A percentile compares a stretch with the other conserved stretches of the same genome.
Conservation (phyloP, 2,888 invertebrate species). For the Eupsilia transversa region DNA sequence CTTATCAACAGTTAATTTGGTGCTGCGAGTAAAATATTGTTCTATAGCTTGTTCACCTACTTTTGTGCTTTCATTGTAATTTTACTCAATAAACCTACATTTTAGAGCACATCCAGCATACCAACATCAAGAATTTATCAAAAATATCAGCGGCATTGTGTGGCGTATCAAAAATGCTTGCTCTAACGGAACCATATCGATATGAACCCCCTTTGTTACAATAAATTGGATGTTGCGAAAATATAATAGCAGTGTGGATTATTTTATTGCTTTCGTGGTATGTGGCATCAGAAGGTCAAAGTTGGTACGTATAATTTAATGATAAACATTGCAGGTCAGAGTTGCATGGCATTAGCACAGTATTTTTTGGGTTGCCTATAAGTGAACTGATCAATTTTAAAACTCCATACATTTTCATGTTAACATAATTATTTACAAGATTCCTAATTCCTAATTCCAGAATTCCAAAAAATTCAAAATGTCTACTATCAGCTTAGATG, state of each 20-base stretch:
- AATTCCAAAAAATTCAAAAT: too few relatives aligned
- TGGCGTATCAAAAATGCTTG: constrained; percentile 69
- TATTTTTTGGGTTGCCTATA: not conserved
- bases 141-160: constrained; percentile 65
- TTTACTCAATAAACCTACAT: not conserved
- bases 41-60: too few relatives aligned
- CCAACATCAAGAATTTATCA: constrained; percentile 33
- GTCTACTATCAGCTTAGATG: too few relatives aligned
- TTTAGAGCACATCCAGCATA: constrained; percentile 48
- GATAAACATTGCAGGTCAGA: not conserved
- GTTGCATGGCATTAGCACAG: not conserved
- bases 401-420: too few relatives aligned
- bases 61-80: not conserved
- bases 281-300: constrained; percentile 57
- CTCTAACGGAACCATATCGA: constrained; percentile 63
- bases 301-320: constrained; percentile 4
- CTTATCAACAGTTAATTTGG: too few relatives aligned
- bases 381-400: too few relatives aligned
- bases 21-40: too few relatives aligned
- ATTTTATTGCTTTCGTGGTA: constrained; percentile 53
- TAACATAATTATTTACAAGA: too few relatives aligned
- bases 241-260: constrained; percentile 58
- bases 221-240: constrained; percentile 66
- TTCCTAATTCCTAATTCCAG: too few relatives aligned
- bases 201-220: constrained; percentile 65